phyloP scores from a whole-genome alignment of 2,888 invertebrate genomes.

The Coelinius sp. region DNA sequence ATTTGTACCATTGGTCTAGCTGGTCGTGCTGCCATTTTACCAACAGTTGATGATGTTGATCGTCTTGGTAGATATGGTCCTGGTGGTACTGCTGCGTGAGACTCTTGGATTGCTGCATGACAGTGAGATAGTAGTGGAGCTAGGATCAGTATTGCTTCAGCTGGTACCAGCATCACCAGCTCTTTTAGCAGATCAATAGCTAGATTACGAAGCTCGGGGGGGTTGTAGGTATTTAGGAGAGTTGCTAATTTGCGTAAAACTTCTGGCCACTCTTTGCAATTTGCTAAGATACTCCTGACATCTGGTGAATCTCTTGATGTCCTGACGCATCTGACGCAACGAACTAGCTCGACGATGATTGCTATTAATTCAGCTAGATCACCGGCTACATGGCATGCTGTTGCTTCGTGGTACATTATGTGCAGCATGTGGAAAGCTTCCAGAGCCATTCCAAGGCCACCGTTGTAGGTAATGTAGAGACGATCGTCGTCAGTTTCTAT shows the following conservation, averaged over 20 bases:
- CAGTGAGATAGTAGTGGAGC: constrained; percentile 90
- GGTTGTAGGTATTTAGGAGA: constrained; percentile 90
- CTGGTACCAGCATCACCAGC: constrained; percentile 83
- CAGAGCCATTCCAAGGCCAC: constrained; percentile 79
- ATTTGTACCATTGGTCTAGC: constrained; percentile 88
- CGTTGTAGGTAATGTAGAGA: constrained; percentile 90
- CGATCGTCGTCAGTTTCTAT: constrained; percentile 93
- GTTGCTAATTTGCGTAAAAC: constrained; percentile 89
- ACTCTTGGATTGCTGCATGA: constrained; percentile 84
- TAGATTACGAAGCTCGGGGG: constrained; percentile 84
- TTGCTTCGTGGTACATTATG: constrained; percentile 94
- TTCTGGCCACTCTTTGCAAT: constrained; percentile 90
- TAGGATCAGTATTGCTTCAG: constrained; percentile 84
- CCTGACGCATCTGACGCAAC: constrained; percentile 81
- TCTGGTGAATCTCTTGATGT: constrained; percentile 79
- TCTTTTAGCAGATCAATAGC: constrained; percentile 86
- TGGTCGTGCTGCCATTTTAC: constrained; percentile 80
- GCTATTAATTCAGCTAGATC: constrained; percentile 89
- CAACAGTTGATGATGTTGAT: constrained; percentile 72
- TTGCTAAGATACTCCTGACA: constrained; percentile 77
- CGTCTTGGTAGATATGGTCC: constrained; percentile 85
- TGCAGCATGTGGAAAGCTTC: constrained; percentile 92
- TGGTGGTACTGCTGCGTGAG: constrained; percentile 79
- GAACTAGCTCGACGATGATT: constrained; percentile 81
- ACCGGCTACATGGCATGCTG: constrained; percentile 87